phyloP scores from a whole-genome alignment of 1,140 invertebrate species.

The Agraylea sexmaculata region DNA sequence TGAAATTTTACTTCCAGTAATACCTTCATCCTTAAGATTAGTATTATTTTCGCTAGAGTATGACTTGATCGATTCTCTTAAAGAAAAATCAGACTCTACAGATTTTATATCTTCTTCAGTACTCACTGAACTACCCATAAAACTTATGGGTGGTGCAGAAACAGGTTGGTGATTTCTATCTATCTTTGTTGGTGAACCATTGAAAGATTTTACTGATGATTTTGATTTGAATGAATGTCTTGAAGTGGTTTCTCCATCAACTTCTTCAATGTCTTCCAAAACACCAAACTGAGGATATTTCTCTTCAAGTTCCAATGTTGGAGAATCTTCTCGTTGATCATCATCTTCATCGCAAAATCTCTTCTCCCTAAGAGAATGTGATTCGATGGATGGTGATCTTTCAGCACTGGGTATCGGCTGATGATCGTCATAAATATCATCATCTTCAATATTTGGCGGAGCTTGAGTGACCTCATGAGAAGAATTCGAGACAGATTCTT shows the following conservation, averaged over 20 bases:
- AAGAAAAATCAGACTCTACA: conserved; percentile 12
- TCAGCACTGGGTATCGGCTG: no score
- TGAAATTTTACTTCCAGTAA: conserved; percentile 13
- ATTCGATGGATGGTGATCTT: no score
- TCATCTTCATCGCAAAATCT: no score
- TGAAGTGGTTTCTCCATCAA: not conserved
- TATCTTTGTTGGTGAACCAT: not conserved
- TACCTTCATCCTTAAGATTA: conserved; percentile 4
- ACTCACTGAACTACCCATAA: conserved; percentile 16
- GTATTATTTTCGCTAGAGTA: conserved; percentile 13
- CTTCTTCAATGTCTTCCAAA: not conserved
- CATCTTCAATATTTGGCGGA: no score
- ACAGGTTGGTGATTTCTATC: no score
- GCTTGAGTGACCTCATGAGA: no score
- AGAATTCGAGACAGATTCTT: no score
- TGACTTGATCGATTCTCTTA: conserved; percentile 13
- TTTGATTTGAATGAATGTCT: not conserved
- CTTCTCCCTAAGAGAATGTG: no score
- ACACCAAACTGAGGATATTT: not conserved
- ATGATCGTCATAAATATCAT: no score
- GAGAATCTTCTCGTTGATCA: no score
- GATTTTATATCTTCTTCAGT: conserved; percentile 18
- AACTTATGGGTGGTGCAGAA: conserved; percentile 12
- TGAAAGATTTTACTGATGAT: not conserved
- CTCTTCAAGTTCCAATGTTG: not conserved